Conservation (phyloP, 1,140 invertebrate genomes). For the Gonatopus flavifemur region DNA sequence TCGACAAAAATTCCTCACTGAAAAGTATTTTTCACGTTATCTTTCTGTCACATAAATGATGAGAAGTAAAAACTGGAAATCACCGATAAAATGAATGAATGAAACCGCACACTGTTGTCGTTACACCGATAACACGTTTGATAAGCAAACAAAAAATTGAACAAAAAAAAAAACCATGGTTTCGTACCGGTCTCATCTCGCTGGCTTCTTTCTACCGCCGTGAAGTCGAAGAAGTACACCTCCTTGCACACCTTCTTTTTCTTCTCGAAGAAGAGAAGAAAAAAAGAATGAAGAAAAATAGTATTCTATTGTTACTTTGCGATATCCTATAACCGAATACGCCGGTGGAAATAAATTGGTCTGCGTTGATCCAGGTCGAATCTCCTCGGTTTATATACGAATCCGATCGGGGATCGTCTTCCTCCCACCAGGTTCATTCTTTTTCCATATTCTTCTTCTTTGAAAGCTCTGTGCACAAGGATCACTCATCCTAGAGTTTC, state of each 20-base stretch:
- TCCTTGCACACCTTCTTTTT: too few relatives aligned
- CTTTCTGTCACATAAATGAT: too few relatives aligned
- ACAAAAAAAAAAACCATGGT: background rate
- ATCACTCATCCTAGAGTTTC: slow-evolving; percentile 23
- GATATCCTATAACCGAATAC: slow-evolving; percentile 21
- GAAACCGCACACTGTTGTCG: background rate
- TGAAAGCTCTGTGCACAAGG: background rate
- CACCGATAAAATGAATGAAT: too few relatives aligned
- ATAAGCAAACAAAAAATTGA: background rate
- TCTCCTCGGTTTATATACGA: slow-evolving; percentile 35
- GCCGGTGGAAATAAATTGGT: slow-evolving; percentile 34
- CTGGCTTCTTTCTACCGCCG: slow-evolving; percentile 1
- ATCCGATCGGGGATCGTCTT: slow-evolving; percentile 34
- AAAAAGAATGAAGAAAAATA: background rate
- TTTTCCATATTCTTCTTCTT: background rate
- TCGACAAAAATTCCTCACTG: too few relatives aligned
- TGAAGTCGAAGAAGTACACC: too few relatives aligned
- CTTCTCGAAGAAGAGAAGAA: background rate
- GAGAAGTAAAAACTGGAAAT: too few relatives aligned
- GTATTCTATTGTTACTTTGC: too few relatives aligned
- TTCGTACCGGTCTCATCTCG: slow-evolving; percentile 36
- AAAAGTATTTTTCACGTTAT: too few relatives aligned
- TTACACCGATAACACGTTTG: background rate
- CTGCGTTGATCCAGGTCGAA: slow-evolving; percentile 28
- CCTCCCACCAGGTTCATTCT: slow-evolving; percentile 30